Evolutionary conservation across 2,797 vertebrate genomes (phyloP), one percentile per base, ranked within the genome.

Genomic region (Enteromius thamalakanensis): DNA sequence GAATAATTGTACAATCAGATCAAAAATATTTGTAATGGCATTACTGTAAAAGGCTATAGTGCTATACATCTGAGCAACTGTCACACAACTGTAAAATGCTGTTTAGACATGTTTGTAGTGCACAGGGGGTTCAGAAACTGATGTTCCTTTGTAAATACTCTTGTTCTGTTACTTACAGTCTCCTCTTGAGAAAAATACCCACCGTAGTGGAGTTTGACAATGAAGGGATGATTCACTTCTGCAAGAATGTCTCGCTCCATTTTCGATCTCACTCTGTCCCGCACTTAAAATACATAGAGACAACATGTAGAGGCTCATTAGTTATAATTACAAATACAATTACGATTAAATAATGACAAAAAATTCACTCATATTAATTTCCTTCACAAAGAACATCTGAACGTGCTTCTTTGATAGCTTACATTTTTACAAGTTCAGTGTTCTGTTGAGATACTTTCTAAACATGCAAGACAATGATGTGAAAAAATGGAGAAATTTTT

Each of bases 201-300:
- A 98, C 97, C 97, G 19, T 99, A 99, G 88, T 99, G 97, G 55
- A 99, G 96, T 92, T 98, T 99, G 80, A 99, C 97, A 84, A 99
- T 99, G 90, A 98, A 99, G 32, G 97, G 97, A 88, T 99, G 97
- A 88, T 97, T 99, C 88, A 99, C 97, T 93, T 99, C 97, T 11
- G 97, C 97, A 86, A 99, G 92, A 89, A 99, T 99, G 89, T 99
- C 97, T 90, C 97, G 95, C 87, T 99, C 97, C 97, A 99, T 98
- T 92, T 98, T 98, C 0, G 97, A 98, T 49, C 97, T 91, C 68
- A 98, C 97, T 1, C 97, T 94, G 92, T 99, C 97, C 32, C 97
- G 96, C 80, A 99, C 97, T 99, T 77, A 19, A 19, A 81, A 67
- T 9, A 23, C 2, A 60, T 49, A 10, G 51, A 26, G 21, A 86